These are phyloP conservation scores for Phrynosoma blainvillii DNA, from an alignment of 2,113 vertebrate genomes.

Conservation along the genomic window DNA sequence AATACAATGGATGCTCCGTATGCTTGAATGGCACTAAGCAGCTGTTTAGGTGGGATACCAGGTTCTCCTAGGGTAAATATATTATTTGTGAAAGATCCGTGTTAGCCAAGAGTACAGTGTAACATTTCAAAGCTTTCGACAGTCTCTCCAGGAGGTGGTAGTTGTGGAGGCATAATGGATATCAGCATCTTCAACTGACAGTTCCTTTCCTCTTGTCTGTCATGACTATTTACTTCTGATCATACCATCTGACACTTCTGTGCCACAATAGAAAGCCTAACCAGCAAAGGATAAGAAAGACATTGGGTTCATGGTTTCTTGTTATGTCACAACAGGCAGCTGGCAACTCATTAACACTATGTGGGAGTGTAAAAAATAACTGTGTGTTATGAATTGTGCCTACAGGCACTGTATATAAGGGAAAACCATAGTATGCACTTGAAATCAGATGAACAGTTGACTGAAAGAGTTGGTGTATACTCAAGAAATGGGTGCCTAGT, in stretches of 20 bases:
- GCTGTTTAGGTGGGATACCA: conserved; percentile 66
- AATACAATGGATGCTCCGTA: conserved; percentile 29
- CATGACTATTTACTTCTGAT: conserved; percentile 74
- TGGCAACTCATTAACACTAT: conserved; percentile 75
- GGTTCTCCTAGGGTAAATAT: conserved; percentile 70
- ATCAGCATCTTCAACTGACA: conserved; percentile 76
- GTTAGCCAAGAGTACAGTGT: conserved; percentile 61
- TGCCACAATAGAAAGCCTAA: conserved; percentile 70
- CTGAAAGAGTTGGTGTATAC: conserved; percentile 40
- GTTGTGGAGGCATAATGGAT: conserved; percentile 74
- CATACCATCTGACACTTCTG: conserved; percentile 71
- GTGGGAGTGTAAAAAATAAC: conserved; percentile 67
- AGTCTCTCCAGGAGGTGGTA: conserved; percentile 72
- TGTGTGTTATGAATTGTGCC: conserved; percentile 71
- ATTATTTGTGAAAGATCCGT: conserved; percentile 67
- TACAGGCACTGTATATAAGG: conserved; percentile 57
- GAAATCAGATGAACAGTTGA: conserved; percentile 54
- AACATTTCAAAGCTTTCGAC: conserved; percentile 69
- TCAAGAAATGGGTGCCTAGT: neutral
- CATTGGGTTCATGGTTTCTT: conserved; percentile 65
- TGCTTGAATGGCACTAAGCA: conserved; percentile 63
- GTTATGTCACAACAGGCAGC: conserved; percentile 72
- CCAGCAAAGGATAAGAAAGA: conserved; percentile 60
- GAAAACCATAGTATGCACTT: conserved; percentile 56
- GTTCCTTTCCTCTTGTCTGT: conserved; percentile 72